Evolutionary conservation across 2,113 vertebrate species (phyloP).

Genomic region (Pelvicachromis taeniatus): DNA sequence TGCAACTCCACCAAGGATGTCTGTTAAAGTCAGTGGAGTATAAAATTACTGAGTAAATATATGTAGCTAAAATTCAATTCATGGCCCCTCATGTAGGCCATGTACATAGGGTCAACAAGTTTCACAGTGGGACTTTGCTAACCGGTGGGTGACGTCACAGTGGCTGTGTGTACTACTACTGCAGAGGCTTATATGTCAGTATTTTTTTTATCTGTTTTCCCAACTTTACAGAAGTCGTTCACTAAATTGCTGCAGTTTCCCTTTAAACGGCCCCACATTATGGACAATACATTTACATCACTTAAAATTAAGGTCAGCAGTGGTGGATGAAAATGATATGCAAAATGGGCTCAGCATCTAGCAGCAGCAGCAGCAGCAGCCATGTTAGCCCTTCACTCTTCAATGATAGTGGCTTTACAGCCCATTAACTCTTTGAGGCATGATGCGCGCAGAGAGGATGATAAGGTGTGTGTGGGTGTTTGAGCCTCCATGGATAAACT

Average conservation of each 20-base stretch:
- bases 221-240: background rate
- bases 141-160: background rate
- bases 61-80: background rate
- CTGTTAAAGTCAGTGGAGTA: background rate
- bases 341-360: background rate
- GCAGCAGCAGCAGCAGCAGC: background rate
- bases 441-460: background rate
- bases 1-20: background rate
- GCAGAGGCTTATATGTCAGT: background rate
- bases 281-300: background rate
- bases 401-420: background rate
- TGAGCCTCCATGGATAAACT: background rate
- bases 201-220: background rate
- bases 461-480: background rate
- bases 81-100: background rate
- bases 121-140: background rate
- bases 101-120: background rate
- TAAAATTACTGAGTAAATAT: background rate
- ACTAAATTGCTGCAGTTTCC: background rate
- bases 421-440: background rate
- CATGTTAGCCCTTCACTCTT: background rate
- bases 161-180: background rate
- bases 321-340: background rate
- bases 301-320: background rate
- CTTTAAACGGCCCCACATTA: background rate